Conservation (phyloP, 2,113 vertebrate genomes). For the Athene noctua region DNA sequence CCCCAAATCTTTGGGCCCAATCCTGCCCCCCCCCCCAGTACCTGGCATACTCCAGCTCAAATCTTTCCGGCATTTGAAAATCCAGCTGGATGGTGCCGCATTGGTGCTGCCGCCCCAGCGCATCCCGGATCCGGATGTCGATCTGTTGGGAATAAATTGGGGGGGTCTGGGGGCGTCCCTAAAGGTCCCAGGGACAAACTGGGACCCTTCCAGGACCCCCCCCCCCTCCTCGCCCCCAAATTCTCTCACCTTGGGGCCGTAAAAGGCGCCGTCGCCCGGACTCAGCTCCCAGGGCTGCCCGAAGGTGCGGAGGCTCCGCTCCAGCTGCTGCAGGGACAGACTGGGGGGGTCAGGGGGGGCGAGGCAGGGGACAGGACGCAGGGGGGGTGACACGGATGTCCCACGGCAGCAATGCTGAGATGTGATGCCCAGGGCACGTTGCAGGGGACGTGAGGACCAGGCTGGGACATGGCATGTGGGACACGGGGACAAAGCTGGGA, state of each 20-base stretch:
- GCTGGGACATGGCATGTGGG: not conserved
- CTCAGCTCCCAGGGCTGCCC: conserved; percentile 86
- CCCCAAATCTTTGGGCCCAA: too few relatives aligned
- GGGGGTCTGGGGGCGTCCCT: not conserved
- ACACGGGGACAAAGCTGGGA: not conserved
- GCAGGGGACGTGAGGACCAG: not conserved
- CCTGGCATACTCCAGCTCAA: conserved; percentile 84
- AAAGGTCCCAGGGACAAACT: not conserved
- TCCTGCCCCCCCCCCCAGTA: not conserved
- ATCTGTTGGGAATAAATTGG: conserved; percentile 46
- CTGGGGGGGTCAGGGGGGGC: not conserved
- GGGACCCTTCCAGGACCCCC: not conserved
- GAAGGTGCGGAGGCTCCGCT: conserved; percentile 82
- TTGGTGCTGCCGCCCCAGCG: conserved; percentile 86
- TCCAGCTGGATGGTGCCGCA: conserved; percentile 94
- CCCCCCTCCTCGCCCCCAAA: not conserved
- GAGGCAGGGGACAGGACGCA: not conserved
- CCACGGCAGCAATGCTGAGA: too few relatives aligned
- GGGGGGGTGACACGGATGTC: not conserved
- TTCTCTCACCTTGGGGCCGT: conserved; percentile 87
- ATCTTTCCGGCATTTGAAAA: conserved; percentile 90
- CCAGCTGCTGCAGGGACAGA: conserved; percentile 75
- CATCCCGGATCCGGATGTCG: conserved; percentile 86
- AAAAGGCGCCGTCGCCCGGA: conserved; percentile 90
- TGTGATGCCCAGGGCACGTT: not conserved